Conservation (phyloP, 2,113 vertebrate genomes). For the Notiomystis cincta region DNA sequence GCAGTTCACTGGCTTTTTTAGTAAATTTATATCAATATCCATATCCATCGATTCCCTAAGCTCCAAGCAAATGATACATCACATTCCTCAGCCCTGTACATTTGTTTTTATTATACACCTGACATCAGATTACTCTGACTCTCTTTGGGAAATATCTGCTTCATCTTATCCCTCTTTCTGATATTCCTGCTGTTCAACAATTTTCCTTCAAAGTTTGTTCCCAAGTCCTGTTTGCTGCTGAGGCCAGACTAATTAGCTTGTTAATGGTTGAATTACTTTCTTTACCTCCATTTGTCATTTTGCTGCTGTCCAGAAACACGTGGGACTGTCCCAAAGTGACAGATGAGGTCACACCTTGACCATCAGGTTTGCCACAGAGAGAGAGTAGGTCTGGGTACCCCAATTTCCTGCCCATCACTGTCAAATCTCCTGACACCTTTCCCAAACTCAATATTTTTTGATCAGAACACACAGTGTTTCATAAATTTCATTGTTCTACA, state of each 20-base stretch:
- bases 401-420: background rate
- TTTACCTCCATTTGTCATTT: background rate
- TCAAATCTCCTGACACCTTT: background rate
- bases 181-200: background rate
- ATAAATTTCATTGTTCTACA: background rate
- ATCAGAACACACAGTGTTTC: background rate
- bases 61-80: background rate
- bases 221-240: background rate
- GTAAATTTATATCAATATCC: background rate
- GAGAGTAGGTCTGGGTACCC: background rate
- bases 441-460: background rate
- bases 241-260: background rate
- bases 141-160: background rate
- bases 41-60: background rate
- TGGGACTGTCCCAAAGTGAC: background rate
- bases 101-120: background rate
- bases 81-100: background rate
- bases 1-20: background rate
- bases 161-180: background rate
- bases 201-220: background rate
- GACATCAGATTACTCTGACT: background rate
- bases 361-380: background rate
- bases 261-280: background rate
- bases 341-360: background rate
- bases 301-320: background rate